Evolutionary conservation across 2,888 invertebrate species (phyloP), one percentile per base, ranked within the genome.

Genomic region (Dynastes hyllus): DNA sequence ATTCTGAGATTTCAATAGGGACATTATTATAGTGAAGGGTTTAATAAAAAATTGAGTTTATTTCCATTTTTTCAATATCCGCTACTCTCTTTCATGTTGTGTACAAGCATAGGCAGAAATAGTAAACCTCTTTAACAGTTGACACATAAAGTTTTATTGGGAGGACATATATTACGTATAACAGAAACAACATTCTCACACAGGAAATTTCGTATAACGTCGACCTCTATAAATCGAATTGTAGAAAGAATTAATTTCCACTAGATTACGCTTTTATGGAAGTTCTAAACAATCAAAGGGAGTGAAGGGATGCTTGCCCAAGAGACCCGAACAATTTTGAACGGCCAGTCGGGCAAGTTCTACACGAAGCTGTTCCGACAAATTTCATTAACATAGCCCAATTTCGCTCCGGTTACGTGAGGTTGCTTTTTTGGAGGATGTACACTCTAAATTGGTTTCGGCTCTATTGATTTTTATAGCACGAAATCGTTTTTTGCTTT

Each of bases 161-260:
- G 9, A 11, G 2, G 9, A 53, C 53, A 53, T 3, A 37, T 37
- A 37, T 45, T 11, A 45, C 11, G 11, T 45, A 45, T 40, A 55
- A 55, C 55, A 55, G 16, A 55, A n/a, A n/a, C 16, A 55, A n/a
- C n/a, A 8, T 37, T 1, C 37, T 66, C 29, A 2, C 29, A 29
- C 16, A 37, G 32, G 13, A 66, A 66, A 66, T 66, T 66, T 32
- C n/a, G n/a, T 40, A 9, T 32, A 32, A 13, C n/a, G 13, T 29
- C n/a, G 37, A 13, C 13, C 37, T 8, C 32, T 37, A 69, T 69
- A 69, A 69, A 69, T 69, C 69, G 69, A 69, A 69, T 69, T 27
- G 50, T 50, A 69, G 51, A 69, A 69, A 50, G 69, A 69, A 69
- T 69, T 69, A 69, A 69, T 69, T 69, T 69, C 45, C 69, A 69